Evolutionary conservation across 1,140 invertebrate species (phyloP), one percentile per base, ranked within the genome.

Genomic region (Drosophila nikananu): DNA sequence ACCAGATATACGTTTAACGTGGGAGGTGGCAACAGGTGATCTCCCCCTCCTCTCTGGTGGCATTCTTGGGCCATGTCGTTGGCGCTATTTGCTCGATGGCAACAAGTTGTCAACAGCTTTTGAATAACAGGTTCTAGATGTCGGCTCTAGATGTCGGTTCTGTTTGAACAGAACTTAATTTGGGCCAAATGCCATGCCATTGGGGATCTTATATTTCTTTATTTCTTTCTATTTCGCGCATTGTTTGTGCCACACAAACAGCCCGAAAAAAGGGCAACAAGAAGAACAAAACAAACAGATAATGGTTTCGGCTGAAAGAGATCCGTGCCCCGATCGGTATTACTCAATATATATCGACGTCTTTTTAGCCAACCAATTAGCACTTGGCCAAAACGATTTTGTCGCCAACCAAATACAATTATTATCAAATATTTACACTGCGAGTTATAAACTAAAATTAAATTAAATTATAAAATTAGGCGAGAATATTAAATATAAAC

Each of bases 41-140:
- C 63, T 44, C 49, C 13, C 37, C 2, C 27, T 48, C 62, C 62
- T 32, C 10, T 21, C 54, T 37, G 35, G 39, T 37, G 35, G 39
- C 67, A 68, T 68, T 71, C 67, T 71, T 71, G 32, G 67, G 41
- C 54, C 55, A 71, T 68, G 63, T 67, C 46, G 63, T 71, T 71
- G n/a, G 41, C 67, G 49, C 39, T 71, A 52, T 68, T 57, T 68
- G 64, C 49, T 41, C 59, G 63, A 42, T 63, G 58, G 63, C 63
- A 66, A 66, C 63, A 66, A 63, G 63, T 70, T 68, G 64, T 70
- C 63, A 71, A 71, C 67, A 68, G 67, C 67, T 71, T 70, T 71
- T 71, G 64, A 71, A 71, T 68, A 71, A 71, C 67, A 46, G 67
- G 67, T 71, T 71, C 49, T 37, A 30, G 17, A 35, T 58, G 32